A percentile compares a stretch with the other conserved stretches of the same genome.
These are phyloP conservation scores for Sorex fumeus DNA, from an alignment of 2,113 vertebrate species.

Conservation along the genomic window DNA sequence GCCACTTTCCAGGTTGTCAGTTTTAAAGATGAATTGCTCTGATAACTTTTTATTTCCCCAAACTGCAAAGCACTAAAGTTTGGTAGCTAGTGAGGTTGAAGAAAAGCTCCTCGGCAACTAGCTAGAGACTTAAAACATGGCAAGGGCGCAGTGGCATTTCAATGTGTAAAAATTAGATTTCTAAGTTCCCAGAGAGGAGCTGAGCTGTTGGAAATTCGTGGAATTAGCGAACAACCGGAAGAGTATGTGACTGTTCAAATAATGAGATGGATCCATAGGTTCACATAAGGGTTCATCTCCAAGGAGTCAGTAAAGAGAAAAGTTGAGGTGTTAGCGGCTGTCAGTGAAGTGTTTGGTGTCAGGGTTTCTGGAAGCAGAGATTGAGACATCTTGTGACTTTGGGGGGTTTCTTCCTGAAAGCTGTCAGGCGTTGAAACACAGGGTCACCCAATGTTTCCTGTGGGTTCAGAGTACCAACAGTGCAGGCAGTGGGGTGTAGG, in stretches of 20 bases:
- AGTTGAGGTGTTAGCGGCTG: neutral
- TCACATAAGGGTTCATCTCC: neutral
- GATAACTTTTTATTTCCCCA: conserved; percentile 54
- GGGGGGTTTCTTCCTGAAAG: neutral
- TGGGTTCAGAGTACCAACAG: too few species aligned
- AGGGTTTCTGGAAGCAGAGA: conserved; percentile 49
- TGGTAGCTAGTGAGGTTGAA: conserved; percentile 43
- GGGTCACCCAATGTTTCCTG: neutral
- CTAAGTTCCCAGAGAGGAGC: conserved; percentile 60
- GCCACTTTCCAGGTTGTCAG: too few species aligned
- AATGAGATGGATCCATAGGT: neutral
- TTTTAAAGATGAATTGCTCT: too few species aligned
- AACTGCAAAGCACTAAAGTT: conserved; percentile 59
- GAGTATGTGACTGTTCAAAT: conserved; percentile 31
- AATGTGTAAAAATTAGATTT: conserved; percentile 66
- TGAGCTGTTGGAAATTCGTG: conserved; percentile 43
- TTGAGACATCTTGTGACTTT: neutral
- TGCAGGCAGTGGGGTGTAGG: neutral
- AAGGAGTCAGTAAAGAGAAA: conserved; percentile 35
- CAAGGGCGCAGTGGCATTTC: conserved; percentile 59
- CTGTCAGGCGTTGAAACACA: neutral
- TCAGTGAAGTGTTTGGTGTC: neutral
- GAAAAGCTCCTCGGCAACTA: conserved; percentile 25
- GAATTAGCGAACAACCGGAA: conserved; percentile 61
- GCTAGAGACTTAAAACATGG: conserved; percentile 59